A percentile compares a stretch with the other conserved stretches of the same genome.
These are phyloP conservation scores for Myrmecobius fasciatus DNA, from an alignment of 2,113 vertebrate genomes.

Conservation along the genomic window DNA sequence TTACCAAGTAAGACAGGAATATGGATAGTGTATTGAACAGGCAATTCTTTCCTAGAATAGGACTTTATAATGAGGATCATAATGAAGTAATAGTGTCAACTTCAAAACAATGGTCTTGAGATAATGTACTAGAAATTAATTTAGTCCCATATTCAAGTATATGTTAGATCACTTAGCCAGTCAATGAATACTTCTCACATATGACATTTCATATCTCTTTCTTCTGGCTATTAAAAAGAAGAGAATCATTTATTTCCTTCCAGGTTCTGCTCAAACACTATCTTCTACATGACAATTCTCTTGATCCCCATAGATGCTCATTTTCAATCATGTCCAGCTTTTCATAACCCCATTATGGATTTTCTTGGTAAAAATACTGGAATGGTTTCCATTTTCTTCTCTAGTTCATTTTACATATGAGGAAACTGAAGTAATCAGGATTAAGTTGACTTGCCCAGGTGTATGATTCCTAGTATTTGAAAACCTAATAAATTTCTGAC, in stretches of 20 bases:
- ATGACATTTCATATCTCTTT: not conserved
- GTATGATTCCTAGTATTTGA: no score
- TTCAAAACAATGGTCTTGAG: not conserved
- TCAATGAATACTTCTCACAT: not conserved
- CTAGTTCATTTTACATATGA: not conserved
- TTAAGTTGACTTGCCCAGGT: not conserved
- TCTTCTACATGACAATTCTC: not conserved
- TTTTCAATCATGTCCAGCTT: not conserved
- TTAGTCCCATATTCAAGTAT: not conserved
- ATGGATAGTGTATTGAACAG: not conserved
- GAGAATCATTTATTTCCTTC: not conserved
- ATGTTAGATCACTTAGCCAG: not conserved
- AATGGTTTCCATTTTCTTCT: not conserved
- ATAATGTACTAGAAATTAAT: not conserved
- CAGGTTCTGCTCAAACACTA: not conserved
- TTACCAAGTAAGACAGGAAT: not conserved
- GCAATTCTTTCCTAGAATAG: not conserved
- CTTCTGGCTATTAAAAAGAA: not conserved
- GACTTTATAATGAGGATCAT: not conserved
- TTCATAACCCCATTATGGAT: not conserved
- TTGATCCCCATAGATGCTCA: not conserved
- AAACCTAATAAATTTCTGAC: no score
- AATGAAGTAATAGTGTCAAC: not conserved
- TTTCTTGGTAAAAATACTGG: not conserved
- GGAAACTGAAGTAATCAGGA: not conserved